phyloP scores from a whole-genome alignment of 2,888 invertebrate species.

The Emmelina monodactyla region DNA sequence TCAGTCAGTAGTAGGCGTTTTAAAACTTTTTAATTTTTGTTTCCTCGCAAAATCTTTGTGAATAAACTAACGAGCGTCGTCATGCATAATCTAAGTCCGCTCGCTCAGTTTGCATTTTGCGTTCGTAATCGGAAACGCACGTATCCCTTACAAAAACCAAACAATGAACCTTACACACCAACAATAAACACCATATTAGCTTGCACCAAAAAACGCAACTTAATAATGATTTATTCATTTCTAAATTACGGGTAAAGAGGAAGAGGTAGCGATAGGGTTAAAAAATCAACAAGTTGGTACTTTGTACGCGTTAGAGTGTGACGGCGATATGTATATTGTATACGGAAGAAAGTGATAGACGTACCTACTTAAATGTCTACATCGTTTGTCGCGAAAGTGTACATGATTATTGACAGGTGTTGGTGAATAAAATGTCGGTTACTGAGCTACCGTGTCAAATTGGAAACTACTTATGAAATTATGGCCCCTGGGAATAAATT shows the following conservation, averaged over 20 bases:
- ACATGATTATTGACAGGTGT: conserved; percentile 27
- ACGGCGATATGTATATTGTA: conserved; percentile 29
- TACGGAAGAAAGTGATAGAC: conserved; percentile 42
- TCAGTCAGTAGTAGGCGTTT: too few relatives aligned
- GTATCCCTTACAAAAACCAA: conserved; percentile 26
- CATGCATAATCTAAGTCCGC: conserved; percentile 60
- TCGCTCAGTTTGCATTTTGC: conserved; percentile 53
- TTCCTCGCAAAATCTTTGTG: too few relatives aligned
- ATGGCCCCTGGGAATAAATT: conserved; percentile 18
- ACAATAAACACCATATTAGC: conserved; percentile 21
- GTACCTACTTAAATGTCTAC: too few relatives aligned
- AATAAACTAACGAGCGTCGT: conserved; percentile 11
- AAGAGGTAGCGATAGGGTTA: conserved; percentile 33
- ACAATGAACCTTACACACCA: conserved; percentile 26
- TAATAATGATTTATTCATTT: conserved; percentile 45
- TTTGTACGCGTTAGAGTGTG: conserved; percentile 42
- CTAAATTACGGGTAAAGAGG: conserved; percentile 41
- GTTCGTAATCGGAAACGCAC: conserved; percentile 55
- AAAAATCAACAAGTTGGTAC: conserved; percentile 31
- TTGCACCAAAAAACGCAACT: conserved; percentile 12
- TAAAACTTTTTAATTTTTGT: too few relatives aligned
- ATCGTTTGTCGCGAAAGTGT: conserved; percentile 21
- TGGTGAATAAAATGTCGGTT: conserved; percentile 29
- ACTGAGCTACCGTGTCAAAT: conserved; percentile 38
- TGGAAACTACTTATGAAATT: conserved; percentile 20